Base-by-base conservation (phyloP, 1,140 invertebrate species). In the Popillia japonica region DNA sequence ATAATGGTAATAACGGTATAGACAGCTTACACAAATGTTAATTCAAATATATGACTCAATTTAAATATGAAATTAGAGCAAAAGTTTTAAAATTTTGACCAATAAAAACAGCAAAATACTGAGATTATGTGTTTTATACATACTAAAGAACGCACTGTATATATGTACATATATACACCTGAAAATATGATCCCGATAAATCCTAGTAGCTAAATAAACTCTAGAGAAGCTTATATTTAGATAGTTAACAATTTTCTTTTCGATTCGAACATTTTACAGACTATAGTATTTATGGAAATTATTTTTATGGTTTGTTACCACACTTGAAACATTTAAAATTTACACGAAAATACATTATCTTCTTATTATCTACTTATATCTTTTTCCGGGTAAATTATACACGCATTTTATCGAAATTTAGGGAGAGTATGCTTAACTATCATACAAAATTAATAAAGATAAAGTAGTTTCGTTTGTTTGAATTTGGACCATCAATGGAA, bases 171-270 rank as follows among this genome's bases (percentile, higher is more conserved):
- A 68, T 34, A 22, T 27, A 68, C 61, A 68, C 22, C 61, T 68
- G 61, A 68, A 68, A 68, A 68, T 68, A 68, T 68, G 61, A 68
- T 34, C 61, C 22, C 61, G 61, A 27, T 68, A 6, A 22, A 68
- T 68, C 22, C 61, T 68, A 68, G 22, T 9, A 68, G 61, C 61
- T 68, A 68, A 68, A 68, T 68, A 68, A 68, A 68, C 22, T 27
- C 61, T 68, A 17, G 61, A 68, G 27, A 68, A 68, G 61, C 61
- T 11, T 68, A 68, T 34, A 14, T 34, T 14, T 10, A 20, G n/a
- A n/a, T 55, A 55, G 7, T 55, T 34, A 68, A 68, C 61, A 68
- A 8, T 68, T 34, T 68, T 23, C 27, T 27, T 34, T 14, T 68
- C 61, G 27, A 68, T 14, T 34, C 22, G 22, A 68, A 68, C 61